Base-by-base conservation (phyloP, 2,797 vertebrate species). In the Sternarchorhynchus goeldii region DNA sequence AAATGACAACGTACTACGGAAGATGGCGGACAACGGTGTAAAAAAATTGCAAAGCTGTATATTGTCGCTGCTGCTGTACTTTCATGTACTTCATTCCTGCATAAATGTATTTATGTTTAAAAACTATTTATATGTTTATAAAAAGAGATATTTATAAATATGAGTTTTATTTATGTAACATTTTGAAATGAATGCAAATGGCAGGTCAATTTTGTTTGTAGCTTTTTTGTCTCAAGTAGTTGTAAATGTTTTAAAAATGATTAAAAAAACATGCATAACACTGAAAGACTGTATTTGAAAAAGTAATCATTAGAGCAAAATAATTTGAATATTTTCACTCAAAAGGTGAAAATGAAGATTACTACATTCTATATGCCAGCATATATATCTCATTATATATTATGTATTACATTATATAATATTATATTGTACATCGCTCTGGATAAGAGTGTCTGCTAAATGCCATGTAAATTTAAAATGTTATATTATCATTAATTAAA, bases 91-190 rank as follows among this genome's bases (percentile, higher is more conserved):
- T 92, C 90, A 92, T 93, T 87, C 94, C 93, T 93, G 94, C 97
- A 95, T 97, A 95, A 95, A 97, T 98, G 96, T 99, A 99, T 99
- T 99, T 99, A 99, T 98, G 97, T 99, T 98, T 94, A 93, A 95
- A 96, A 97, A 94, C 95, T 99, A 99, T 99, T 98, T 98, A 99
- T 98, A 98, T 99, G 97, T 98, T 98, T 98, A 99, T 99, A 97
- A 96, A 93, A 94, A 98, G 96, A 99, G 95, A 96, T 99, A 99
- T 99, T 99, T 99, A 98, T 99, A 97, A 98, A 96, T 93, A 91
- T 93, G 90, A 93, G 92, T 96, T 96, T 96, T 98, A 99, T 99
- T 99, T 99, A 99, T 99, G 97, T 98, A 97, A 96, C 94, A 92
- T 90, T 94, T 93, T 91, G 87, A 94, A 97, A 97, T 92, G 94